Base-by-base conservation (phyloP, 2,113 vertebrate genomes). In the Crotalus viridis region DNA sequence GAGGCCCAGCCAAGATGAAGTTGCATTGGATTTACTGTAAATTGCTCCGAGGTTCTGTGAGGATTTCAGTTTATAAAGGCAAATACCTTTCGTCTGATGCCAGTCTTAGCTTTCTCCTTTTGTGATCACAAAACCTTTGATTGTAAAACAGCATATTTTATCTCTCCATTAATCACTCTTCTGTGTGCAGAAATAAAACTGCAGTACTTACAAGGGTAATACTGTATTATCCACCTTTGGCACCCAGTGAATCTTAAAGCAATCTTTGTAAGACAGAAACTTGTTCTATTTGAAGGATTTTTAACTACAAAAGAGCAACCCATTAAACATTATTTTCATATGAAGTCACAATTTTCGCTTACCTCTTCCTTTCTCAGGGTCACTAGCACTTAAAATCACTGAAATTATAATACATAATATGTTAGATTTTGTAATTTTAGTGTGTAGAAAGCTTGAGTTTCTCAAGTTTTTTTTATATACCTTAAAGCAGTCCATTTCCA, bases 11-110 rank as follows among this genome's bases (percentile, higher is more conserved):
- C 1, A 92, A 91, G 93, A 90, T 89, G 51, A 86, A 64, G 0
- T 94, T 48, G 69, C 89, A 52, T 22, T 90, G 57, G 85, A 91
- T 88, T 93, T 48, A 57, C 87, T 1, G 85, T 3, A 0, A 92
- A 87, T 95, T 89, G 56, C 93, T 56, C 59, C 81, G 92, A 46
- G 91, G 0, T n/a, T 64, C 87, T 46, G 0, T 86, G 90, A 0
- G 2, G 88, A 95, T 94, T 91, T 54, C 69, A 94, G 92, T 88
- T 86, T 91, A 90, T 87, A 86, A 90, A 94, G 94, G 94, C 48
- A 93, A 94, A 93, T 0, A 0, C 3, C 46, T 94, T 96, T 0
- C 0, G 93, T 2, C 0, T 33, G 64, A 39, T 94, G 96, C 94
- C 94, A 93, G 86, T 12, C 0, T 26, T 54, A 93, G 55, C 86